Evolutionary conservation across 1,140 invertebrate genomes (phyloP).

Genomic region (Delia radicum): DNA sequence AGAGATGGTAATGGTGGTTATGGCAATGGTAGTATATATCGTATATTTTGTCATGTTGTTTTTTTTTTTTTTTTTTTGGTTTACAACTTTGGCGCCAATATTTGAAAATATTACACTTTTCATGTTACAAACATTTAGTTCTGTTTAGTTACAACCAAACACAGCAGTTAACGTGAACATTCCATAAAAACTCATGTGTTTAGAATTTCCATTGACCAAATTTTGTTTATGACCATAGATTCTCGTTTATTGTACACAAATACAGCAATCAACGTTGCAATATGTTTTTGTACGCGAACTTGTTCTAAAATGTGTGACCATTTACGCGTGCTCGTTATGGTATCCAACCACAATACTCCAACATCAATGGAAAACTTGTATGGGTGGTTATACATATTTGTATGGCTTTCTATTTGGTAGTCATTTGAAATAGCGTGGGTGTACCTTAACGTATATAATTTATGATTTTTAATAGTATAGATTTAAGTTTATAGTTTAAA

Average conservation of each 20-base stretch:
- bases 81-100: constrained; percentile 14
- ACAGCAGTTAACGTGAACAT: neutral
- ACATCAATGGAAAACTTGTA: constrained; percentile 3
- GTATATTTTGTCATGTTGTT: constrained; percentile 6
- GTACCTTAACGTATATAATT: neutral
- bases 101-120: neutral
- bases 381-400: neutral
- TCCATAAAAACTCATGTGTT: neutral
- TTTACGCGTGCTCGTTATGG: constrained; percentile 18
- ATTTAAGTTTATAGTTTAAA: neutral
- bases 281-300: neutral
- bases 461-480: neutral
- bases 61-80: neutral
- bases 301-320: neutral
- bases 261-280: neutral
- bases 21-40: neutral
- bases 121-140: neutral
- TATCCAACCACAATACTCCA: constrained; percentile 12
- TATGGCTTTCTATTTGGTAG: neutral
- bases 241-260: neutral
- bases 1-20: neutral
- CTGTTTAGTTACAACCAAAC: neutral
- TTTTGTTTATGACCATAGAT: constrained; percentile 13
- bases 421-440: neutral
- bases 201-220: constrained; percentile 8